Evolutionary conservation across 2,113 vertebrate genomes (phyloP), one percentile per base, ranked within the genome.

Genomic region (Ctenodactylus gundi): DNA sequence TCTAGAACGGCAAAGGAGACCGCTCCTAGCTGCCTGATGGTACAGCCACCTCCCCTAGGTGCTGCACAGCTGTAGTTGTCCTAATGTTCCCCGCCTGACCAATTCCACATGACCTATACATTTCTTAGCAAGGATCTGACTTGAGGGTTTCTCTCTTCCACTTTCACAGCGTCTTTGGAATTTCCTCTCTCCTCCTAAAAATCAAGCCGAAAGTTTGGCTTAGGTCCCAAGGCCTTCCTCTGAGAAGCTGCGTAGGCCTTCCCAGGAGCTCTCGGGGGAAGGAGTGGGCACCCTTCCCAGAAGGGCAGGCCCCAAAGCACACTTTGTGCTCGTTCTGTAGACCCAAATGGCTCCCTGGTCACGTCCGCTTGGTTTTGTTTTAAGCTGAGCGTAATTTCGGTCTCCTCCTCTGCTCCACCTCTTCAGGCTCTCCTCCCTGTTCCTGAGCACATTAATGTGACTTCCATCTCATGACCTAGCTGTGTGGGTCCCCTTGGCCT

Each of bases 331-430:
- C 34, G 51, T 51, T 49, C n/a, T 29, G 17, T 41, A n/a, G 23
- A 36, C 25, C 25, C 29, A 90, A 21, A 73, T 11, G 31, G 57
- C 1, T 84, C 20, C n/a, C 78, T 34, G 60, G 1, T 88, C 51
- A 81, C 31, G 49, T 13, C 55, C 57, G 23, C 49, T 92, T 93
- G 88, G 64, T 94, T 86, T 77, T 68, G 58, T 85, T 46, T 88
- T 73, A 80, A 67, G 34, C 12, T n/a, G 93, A 36, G 55, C 53
- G 25, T 62, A 64, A 51, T 51, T 80, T 91, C 94, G 53, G 68
- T 12, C 6, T 86, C 25, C 6, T 72, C 21, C 7, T 46, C 9
- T 53, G 8, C 7, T 75, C 27, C 39, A 68, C 46, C 3, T 12
- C 3, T 51, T 57, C 44, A 51, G 27, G 18, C 25, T 49, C 49